Conservation (phyloP, 2,797 vertebrate genomes). For the Bryconaethiops microstoma region DNA sequence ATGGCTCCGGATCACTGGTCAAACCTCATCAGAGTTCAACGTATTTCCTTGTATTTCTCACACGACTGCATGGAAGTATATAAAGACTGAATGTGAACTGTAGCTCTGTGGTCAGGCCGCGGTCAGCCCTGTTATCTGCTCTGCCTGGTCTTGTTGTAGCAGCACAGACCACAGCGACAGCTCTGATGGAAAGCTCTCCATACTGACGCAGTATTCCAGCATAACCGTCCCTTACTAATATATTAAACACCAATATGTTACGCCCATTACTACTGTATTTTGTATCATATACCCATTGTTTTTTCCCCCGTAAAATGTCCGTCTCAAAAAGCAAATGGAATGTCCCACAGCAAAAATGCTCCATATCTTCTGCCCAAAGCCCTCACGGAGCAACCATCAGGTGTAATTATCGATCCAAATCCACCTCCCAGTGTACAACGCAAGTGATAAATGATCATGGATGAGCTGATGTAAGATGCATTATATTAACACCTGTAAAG, state of each 20-base stretch:
- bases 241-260: conserved; percentile 70
- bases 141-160: conserved; percentile 6
- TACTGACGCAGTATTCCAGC: conserved; percentile 51
- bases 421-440: conserved; percentile 30
- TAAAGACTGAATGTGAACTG: conserved; percentile 60
- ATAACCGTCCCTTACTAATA: conserved; percentile 69
- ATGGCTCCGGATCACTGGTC: conserved; percentile 33
- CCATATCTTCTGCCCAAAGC: neutral
- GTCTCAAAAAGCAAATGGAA: neutral
- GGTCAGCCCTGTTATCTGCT: conserved; percentile 11
- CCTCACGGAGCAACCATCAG: conserved; percentile 18
- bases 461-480: conserved; percentile 29
- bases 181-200: conserved; percentile 55
- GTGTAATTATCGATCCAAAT: conserved; percentile 12
- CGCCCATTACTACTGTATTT: conserved; percentile 78
- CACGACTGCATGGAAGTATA: conserved; percentile 52
- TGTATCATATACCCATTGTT: conserved; percentile 67
- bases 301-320: conserved; percentile 40
- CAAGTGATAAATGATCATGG: conserved; percentile 25
- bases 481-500: conserved; percentile 53
- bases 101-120: conserved; percentile 30
- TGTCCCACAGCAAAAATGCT: conserved; percentile 41
- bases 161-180: conserved; percentile 2
- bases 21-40: conserved; percentile 18
- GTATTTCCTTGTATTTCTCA: conserved; percentile 29